Base-by-base conservation (phyloP, 64 coral and sea anemone genomes). In the Porites lutea region DNA sequence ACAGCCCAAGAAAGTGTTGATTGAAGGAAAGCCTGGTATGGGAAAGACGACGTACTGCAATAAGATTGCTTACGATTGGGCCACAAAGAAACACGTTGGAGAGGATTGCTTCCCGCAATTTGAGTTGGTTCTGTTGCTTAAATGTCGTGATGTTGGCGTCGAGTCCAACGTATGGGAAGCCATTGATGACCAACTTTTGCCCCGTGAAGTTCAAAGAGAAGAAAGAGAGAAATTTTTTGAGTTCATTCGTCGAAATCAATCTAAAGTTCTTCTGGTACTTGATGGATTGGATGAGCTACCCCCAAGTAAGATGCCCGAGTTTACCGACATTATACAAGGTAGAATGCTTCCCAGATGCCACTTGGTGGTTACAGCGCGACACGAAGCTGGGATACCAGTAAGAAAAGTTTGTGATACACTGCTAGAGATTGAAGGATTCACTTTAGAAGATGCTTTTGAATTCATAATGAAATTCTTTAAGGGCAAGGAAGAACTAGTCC, bases 51-150 rank as follows among this genome's bases (percentile, higher is more conserved):
- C 74, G 5, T 18, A 16, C 74, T 77, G 45, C 8, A 45, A 18
- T 16, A 77, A 48, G 74, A 15, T 77, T 9, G 74, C 74, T 18
- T 77, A 77, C 52, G 74, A 77, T 43, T 77, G 74, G 74, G 74
- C 74, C 74, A 49, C 52, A n/a, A 13, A 77, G 52, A 77, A 45
- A 43, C 74, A 16, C 11, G 15, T 16, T 13, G 74, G 12, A 46
- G 19, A 23, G 15, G 5, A 57, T 57, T 57, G 54, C 12, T 49
- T 77, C 46, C 74, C 2, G 18, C 18, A 77, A 9, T 77, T 77
- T 37, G 10, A 77, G 3, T 16, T 77, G 54, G 54, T 57, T 7
- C 54, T 57, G 54, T 57, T 12, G 1, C 54, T 57, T 7, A 57
- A 57, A 57, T 14, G 74, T 77, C 45, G 45, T 37, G 45, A 45